phyloP scores from a whole-genome alignment of 2,888 invertebrate genomes.

The Erebia palarica region DNA sequence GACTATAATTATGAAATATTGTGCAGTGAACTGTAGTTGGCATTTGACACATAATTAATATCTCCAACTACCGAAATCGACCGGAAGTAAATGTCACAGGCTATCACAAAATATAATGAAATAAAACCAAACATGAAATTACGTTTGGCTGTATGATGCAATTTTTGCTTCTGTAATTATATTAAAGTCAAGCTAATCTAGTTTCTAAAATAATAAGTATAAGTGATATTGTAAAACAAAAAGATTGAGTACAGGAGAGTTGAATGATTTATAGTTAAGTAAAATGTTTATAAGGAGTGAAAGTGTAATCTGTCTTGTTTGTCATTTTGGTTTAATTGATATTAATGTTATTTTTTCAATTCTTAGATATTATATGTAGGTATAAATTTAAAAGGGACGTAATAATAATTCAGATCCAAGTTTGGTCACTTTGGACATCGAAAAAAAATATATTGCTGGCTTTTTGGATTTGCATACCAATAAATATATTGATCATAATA shows the following conservation, averaged over 20 bases:
- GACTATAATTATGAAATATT: constrained; percentile 25
- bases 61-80: constrained; percentile 34
- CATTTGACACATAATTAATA: not conserved
- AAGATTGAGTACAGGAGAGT: not conserved
- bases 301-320: constrained; percentile 52
- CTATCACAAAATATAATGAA: constrained; percentile 45
- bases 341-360: constrained; percentile 6
- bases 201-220: constrained; percentile 8
- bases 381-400: not conserved
- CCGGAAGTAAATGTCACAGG: constrained; percentile 58
- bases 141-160: constrained; percentile 3
- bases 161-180: constrained; percentile 11
- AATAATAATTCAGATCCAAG: not conserved
- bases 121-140: constrained; percentile 18
- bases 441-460: not conserved
- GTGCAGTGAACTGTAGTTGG: constrained; percentile 28
- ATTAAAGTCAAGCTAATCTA: constrained; percentile 9
- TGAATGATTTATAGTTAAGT: constrained; percentile 21
- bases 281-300: constrained; percentile 55
- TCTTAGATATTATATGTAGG: not conserved
- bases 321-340: constrained; percentile 27
- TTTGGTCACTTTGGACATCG: not conserved
- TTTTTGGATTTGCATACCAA: not conserved
- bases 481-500: constrained; percentile 1
- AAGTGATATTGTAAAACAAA: not conserved